Percentiles rank a stretch among this genome's conserved stretches.
phyloP scores from a whole-genome alignment of 37 sponge, comb jelly and placozoan genomes.

The Aphrocallistes beatrix region DNA sequence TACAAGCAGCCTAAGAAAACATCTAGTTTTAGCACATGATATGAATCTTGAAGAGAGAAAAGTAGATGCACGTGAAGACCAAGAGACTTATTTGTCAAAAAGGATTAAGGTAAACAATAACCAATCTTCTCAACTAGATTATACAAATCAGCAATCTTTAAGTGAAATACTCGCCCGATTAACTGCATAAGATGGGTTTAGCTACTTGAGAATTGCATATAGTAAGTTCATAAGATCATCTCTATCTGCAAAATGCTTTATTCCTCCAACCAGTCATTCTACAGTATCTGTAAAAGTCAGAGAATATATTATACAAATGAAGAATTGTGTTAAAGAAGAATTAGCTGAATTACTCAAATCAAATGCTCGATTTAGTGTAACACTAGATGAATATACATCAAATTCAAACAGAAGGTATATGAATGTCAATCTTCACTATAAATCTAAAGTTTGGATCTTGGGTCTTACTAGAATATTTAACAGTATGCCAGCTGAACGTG shows the following conservation, averaged over 20 bases:
- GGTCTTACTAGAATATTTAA: background rate
- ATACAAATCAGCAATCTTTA: constrained; percentile 8
- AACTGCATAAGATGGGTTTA: background rate
- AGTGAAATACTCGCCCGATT: background rate
- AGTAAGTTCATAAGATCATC: constrained; percentile 14
- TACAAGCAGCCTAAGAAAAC: background rate
- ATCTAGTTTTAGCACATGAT: background rate
- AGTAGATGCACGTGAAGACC: background rate
- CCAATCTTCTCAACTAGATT: background rate
- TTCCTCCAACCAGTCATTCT: background rate
- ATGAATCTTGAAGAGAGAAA: background rate
- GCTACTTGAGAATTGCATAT: background rate
- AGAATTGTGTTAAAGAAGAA: background rate
- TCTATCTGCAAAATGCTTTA: background rate
- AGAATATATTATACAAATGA: constrained; percentile 8
- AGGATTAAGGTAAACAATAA: background rate
- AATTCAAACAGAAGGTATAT: constrained; percentile 8
- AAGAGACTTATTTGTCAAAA: background rate
- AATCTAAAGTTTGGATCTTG: background rate
- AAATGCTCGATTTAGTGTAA: constrained; percentile 9
- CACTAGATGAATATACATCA: constrained; percentile 3
- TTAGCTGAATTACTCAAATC: background rate
- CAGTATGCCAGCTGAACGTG: constrained; percentile 6
- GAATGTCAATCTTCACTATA: constrained; percentile 10
- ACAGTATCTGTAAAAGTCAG: background rate